A percentile compares a stretch with the other conserved stretches of the same genome.
phyloP scores from a whole-genome alignment of 2,113 vertebrate species.

The Bolborhynchus lineola region DNA sequence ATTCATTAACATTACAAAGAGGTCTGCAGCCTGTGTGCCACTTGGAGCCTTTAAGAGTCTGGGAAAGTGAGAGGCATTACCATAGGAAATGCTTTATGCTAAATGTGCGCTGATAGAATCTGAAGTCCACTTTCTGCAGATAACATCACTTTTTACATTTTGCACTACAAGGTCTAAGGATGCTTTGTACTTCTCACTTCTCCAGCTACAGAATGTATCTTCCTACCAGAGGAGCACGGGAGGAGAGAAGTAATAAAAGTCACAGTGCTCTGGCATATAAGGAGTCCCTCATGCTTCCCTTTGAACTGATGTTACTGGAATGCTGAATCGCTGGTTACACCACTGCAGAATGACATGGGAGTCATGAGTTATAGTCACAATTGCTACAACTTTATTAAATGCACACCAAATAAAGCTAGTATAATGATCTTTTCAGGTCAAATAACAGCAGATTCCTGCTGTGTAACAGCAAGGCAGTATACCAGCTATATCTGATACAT shows the following conservation, averaged over 20 bases:
- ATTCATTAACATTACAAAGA: conserved; percentile 74
- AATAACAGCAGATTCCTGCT: conserved; percentile 43
- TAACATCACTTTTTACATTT: conserved; percentile 64
- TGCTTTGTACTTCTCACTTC: conserved; percentile 54
- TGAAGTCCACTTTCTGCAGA: conserved; percentile 63
- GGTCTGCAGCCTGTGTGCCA: conserved; percentile 48
- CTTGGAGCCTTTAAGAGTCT: conserved; percentile 53
- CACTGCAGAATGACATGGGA: conserved; percentile 8
- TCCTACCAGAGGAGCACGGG: neutral
- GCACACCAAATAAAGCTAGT: conserved; percentile 40
- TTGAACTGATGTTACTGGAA: conserved; percentile 63
- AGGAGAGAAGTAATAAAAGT: conserved; percentile 61
- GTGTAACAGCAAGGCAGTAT: neutral
- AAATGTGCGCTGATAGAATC: conserved; percentile 62
- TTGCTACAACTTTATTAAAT: conserved; percentile 58
- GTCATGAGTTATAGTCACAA: conserved; percentile 49
- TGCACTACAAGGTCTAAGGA: conserved; percentile 61
- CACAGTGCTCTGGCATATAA: conserved; percentile 4
- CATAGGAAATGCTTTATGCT: conserved; percentile 65
- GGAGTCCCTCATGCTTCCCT: neutral
- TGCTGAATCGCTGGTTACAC: conserved; percentile 51
- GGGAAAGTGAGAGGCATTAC: conserved; percentile 56
- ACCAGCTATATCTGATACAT: neutral
- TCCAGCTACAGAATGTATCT: conserved; percentile 35
- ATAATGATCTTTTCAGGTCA: conserved; percentile 51